Evolutionary conservation across 2,113 vertebrate species (phyloP), one percentile per base, ranked within the genome.

Genomic region (Cephalopholis sonnerati): DNA sequence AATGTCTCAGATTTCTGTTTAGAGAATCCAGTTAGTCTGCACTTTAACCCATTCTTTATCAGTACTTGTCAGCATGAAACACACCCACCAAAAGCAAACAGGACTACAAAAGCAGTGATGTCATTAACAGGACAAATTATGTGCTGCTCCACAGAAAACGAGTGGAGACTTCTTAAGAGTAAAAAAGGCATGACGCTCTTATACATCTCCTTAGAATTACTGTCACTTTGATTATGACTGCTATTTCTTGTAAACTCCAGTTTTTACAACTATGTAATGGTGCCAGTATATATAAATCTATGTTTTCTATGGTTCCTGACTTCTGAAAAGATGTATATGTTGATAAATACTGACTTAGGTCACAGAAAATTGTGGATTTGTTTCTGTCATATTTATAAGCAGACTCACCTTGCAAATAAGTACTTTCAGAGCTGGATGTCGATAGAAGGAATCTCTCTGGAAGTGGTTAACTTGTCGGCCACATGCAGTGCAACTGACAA

Each of bases 391-490:
- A 46, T 24, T 9, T 24, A 13, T 9, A 22, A 70, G 27, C 17
- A 50, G 24, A 82, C 96, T 89, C 93, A 99, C 98, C 97, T 99
- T 99, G 95, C 98, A 99, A 91, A 99, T 97, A 69, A 99, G 97
- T n/a, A 99, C 97, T 95, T 98, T 98, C 65, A 99, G 95, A 84
- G 95, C 96, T 85, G 98, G 98, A 86, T 99, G 98, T 84, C 96
- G 97, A 91, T 96, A 98, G 87, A 99, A 96, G 6, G 97, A 97
- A 95, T 99, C 97, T 92, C 96, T 99, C 77, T 97, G 97, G 95
- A 98, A 99, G 94, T 99, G 98, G 94, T 99, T 99, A 74, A 99
- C 98, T 89, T 99, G 98, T 70, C 97, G 96, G 81, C 98, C 98
- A 93, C 98, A 99, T 48, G 98, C 97, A 67, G 98, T 99, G 89